Conservation (phyloP, 1,140 invertebrate species). For the Drosophila paulistorum region DNA sequence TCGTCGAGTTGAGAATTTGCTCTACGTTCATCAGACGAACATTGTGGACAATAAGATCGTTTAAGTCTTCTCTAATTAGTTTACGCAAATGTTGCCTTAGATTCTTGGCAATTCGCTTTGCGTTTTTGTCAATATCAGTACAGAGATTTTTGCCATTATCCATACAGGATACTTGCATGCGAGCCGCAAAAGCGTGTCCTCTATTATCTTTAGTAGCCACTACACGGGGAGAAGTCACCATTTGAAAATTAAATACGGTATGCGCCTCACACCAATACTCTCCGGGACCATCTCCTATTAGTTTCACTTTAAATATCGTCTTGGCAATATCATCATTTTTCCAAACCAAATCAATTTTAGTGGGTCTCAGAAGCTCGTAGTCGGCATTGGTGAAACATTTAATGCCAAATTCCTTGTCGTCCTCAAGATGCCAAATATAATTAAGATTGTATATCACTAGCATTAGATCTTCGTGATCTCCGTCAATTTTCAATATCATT, state of each 20-base stretch:
- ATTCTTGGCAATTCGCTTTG: conserved; percentile 25
- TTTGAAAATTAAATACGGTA: conserved; percentile 57
- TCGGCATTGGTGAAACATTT: conserved; percentile 77
- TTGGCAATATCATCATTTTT: conserved; percentile 55
- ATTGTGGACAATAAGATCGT: conserved; percentile 62
- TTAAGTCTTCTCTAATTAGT: background rate
- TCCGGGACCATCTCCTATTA: conserved; percentile 73
- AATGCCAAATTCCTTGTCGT: conserved; percentile 52
- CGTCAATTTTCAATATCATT: conserved; percentile 59
- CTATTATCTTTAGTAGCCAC: conserved; percentile 60
- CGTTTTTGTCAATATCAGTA: background rate
- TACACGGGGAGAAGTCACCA: conserved; percentile 49
- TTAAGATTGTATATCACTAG: conserved; percentile 68
- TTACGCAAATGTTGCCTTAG: background rate
- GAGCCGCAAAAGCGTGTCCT: conserved; percentile 76
- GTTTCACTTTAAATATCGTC: conserved; percentile 67
- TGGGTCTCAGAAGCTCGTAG: conserved; percentile 51
- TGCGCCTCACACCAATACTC: conserved; percentile 84
- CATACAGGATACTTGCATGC: conserved; percentile 36
- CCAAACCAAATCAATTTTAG: conserved; percentile 60
- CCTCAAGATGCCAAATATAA: conserved; percentile 59
- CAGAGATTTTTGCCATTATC: conserved; percentile 18
- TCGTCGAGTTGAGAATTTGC: background rate
- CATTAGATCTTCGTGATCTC: conserved; percentile 37
- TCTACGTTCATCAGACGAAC: conserved; percentile 53